phyloP scores from a whole-genome alignment of 1,140 invertebrate species.

The Aphaenogaster rudis region DNA sequence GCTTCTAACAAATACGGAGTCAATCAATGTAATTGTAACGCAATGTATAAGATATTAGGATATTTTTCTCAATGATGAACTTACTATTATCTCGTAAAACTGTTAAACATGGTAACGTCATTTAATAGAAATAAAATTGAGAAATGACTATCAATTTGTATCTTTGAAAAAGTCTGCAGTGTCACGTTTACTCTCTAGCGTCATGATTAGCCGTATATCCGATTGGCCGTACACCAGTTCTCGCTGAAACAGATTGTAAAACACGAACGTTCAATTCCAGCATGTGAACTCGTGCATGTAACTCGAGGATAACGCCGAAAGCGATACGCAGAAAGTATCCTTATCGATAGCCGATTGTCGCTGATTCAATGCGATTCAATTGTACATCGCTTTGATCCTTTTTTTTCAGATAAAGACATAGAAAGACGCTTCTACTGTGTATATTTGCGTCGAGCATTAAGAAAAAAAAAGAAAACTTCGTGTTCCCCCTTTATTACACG shows the following conservation, averaged over 20 bases:
- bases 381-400: constrained; percentile 70
- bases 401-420: constrained; percentile 71
- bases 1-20: background rate
- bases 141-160: background rate
- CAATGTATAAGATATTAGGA: background rate
- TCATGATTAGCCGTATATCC: background rate
- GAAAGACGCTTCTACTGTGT: constrained; percentile 68
- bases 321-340: constrained; percentile 52
- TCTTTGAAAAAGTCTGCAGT: background rate
- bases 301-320: constrained; percentile 55
- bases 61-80: background rate
- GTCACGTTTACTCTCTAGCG: background rate
- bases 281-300: constrained; percentile 30
- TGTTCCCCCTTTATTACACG: constrained; percentile 69
- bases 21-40: background rate
- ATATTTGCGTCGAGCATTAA: constrained; percentile 67
- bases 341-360: constrained; percentile 65
- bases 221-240: constrained; percentile 1
- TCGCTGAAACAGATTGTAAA: constrained; percentile 25
- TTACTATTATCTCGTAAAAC: background rate
- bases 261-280: constrained; percentile 28
- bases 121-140: background rate
- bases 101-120: background rate
- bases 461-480: constrained; percentile 54
- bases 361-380: constrained; percentile 65